phyloP scores from a whole-genome alignment of 2,797 vertebrate species.

The Menidia menidia region DNA sequence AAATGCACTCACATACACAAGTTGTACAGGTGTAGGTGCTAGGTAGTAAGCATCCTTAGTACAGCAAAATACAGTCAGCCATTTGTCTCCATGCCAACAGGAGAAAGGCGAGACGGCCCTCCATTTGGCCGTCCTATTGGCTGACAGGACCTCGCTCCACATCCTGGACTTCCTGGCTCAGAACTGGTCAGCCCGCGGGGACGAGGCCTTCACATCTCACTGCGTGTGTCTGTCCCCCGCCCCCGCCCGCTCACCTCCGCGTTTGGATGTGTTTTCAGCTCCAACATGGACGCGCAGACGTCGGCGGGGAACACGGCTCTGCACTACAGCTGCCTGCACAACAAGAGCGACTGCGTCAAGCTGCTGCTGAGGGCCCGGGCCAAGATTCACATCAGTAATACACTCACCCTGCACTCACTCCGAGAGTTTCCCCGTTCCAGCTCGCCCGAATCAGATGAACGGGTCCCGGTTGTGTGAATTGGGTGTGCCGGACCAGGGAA shows the following conservation, averaged over 20 bases:
- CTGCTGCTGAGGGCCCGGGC: constrained; percentile 87
- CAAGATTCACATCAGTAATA: constrained; percentile 84
- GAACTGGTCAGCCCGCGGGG: constrained; percentile 70
- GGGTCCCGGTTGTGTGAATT: too few species aligned
- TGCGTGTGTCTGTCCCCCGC: neutral
- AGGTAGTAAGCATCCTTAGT: neutral
- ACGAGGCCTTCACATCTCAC: too few species aligned
- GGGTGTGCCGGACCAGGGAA: too few species aligned
- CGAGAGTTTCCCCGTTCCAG: neutral
- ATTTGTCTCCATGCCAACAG: constrained; percentile 67
- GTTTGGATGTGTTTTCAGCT: constrained; percentile 59
- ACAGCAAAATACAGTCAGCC: neutral
- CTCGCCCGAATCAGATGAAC: too few species aligned
- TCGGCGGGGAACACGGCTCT: constrained; percentile 82
- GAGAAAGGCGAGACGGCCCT: constrained; percentile 87
- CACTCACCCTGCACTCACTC: neutral
- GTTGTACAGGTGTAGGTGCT: too few species aligned
- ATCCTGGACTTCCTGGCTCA: constrained; percentile 89
- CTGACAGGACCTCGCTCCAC: constrained; percentile 87
- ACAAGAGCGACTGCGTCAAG: constrained; percentile 87
- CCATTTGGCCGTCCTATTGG: constrained; percentile 85
- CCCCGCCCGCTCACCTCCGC: neutral
- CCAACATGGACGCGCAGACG: constrained; percentile 81
- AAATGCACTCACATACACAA: neutral
- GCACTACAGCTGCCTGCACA: constrained; percentile 88